Percentiles rank a stretch among this genome's conserved stretches.
These are phyloP conservation scores for Poeciliopsis turrubarensis DNA, from an alignment of 2,113 vertebrate species.

Conservation along the genomic window DNA sequence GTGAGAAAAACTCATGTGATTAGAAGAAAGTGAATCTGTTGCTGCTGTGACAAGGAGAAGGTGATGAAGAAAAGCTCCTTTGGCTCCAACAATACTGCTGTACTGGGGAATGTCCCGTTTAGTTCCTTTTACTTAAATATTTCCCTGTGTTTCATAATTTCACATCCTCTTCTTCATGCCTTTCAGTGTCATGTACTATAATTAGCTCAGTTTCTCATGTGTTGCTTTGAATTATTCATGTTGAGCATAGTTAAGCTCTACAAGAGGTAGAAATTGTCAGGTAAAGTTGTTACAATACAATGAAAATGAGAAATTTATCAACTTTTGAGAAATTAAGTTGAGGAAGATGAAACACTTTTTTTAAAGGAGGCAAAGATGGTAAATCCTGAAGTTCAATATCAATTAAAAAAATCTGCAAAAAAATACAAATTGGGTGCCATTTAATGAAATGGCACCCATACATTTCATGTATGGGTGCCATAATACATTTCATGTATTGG, in stretches of 20 bases:
- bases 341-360: no score
- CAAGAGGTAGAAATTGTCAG: background rate
- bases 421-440: no score
- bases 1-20: constrained; percentile 11
- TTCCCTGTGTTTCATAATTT: background rate
- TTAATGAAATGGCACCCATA: no score
- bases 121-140: background rate
- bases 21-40: constrained; percentile 2
- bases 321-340: background rate
- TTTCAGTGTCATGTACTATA: background rate
- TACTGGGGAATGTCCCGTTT: background rate
- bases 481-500: no score
- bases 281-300: background rate
- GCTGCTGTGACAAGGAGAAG: background rate
- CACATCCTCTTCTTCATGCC: background rate
- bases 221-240: background rate
- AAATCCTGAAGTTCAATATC: no score
- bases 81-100: background rate
- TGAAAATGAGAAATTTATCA: background rate
- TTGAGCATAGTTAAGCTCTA: background rate
- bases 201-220: background rate
- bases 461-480: no score
- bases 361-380: no score
- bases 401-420: no score
- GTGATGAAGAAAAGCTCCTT: background rate